Evolutionary conservation across 2,797 vertebrate species (phyloP).

Genomic region (Pteropus rufus): DNA sequence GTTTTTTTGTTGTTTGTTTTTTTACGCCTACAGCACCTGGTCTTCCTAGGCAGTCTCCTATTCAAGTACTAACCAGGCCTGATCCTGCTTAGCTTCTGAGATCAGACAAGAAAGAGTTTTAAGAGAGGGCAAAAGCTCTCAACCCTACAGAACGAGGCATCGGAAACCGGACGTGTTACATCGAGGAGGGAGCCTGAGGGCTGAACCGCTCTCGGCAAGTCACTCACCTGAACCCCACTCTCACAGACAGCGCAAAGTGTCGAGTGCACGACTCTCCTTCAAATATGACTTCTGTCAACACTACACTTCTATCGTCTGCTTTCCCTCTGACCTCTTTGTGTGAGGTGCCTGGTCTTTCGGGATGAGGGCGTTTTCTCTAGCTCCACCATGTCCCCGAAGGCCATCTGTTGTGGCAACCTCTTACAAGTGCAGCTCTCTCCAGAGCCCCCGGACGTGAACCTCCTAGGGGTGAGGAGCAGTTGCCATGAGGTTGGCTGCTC

Average conservation of each 20-base stretch:
- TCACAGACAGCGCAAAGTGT: not conserved
- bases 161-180: not conserved
- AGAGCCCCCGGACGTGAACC: not conserved
- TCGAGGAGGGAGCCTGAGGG: not conserved
- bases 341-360: not conserved
- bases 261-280: not conserved
- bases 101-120: not conserved
- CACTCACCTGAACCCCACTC: not conserved
- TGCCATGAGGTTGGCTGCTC: not conserved
- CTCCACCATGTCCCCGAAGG: not conserved
- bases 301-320: no score
- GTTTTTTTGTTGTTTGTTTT: no score
- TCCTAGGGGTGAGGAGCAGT: not conserved
- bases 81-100: no score
- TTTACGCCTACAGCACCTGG: no score
- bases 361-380: not conserved
- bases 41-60: no score
- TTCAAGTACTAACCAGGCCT: no score
- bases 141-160: not conserved
- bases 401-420: conserved; percentile 50
- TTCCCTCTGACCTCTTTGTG: not conserved
- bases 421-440: not conserved
- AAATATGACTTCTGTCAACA: not conserved
- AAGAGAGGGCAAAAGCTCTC: not conserved
- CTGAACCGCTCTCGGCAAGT: not conserved